Conservation (phyloP, 2,797 vertebrate species). For the Crotalus adamanteus region DNA sequence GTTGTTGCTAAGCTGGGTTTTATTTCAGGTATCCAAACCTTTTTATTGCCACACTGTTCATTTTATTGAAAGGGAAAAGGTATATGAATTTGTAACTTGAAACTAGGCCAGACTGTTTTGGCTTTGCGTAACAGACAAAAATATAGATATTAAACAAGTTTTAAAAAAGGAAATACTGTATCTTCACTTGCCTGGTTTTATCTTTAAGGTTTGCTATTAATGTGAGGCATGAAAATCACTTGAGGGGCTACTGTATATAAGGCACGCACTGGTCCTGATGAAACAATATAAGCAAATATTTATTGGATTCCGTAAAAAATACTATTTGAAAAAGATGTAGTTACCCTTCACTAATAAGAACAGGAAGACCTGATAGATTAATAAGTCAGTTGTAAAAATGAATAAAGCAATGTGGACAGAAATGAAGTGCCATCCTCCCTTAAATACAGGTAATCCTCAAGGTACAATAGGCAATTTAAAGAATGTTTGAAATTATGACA, state of each 20-base stretch:
- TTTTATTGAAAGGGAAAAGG: constrained; percentile 66
- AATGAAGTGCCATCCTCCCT: not conserved
- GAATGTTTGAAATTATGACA: too few species aligned
- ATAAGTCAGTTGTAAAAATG: not conserved
- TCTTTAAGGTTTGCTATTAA: not conserved
- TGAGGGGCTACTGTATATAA: too few species aligned
- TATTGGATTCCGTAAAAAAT: not conserved
- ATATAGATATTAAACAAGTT: constrained; percentile 76
- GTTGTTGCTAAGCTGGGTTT: constrained; percentile 69
- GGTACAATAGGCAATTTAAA: too few species aligned
- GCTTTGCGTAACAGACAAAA: constrained; percentile 66
- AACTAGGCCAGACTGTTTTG: constrained; percentile 69
- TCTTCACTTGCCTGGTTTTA: constrained; percentile 46
- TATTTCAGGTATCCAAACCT: constrained; percentile 68
- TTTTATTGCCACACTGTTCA: constrained; percentile 68
- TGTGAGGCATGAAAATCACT: not conserved
- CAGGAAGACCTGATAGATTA: not conserved
- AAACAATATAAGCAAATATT: not conserved
- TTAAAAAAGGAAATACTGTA: constrained; percentile 66
- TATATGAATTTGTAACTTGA: constrained; percentile 77
- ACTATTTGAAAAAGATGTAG: not conserved
- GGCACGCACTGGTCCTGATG: not conserved
- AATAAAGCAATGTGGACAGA: not conserved
- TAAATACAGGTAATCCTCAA: too few species aligned
- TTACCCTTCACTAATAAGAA: not conserved